Percentiles rank a stretch among this genome's conserved stretches.
Evolutionary conservation across 2,888 invertebrate species (phyloP).

Genomic region (Athrips mouffetella): DNA sequence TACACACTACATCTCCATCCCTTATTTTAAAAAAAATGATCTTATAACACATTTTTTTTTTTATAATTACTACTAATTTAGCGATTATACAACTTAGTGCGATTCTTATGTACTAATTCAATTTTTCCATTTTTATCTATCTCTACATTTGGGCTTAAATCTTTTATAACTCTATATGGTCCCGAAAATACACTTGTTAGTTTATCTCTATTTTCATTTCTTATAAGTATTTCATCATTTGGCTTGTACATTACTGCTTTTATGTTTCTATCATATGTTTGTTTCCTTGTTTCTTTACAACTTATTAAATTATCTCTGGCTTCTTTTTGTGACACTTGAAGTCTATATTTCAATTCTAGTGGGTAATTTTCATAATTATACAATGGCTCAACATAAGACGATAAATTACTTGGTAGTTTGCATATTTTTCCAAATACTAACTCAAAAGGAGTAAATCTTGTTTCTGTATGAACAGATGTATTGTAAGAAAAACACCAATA

Average conservation of each 20-base stretch:
- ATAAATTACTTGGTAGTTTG: constrained; percentile 13
- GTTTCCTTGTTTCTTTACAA: constrained; percentile 3
- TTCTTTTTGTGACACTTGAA: constrained; percentile 15
- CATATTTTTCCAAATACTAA: constrained; percentile 14
- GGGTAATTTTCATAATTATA: constrained; percentile 17
- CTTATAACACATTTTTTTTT: not conserved
- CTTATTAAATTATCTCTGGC: constrained; percentile 2
- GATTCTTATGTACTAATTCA: not conserved
- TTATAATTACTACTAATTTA: too few relatives aligned
- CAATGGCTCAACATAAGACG: not conserved
- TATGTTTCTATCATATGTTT: not conserved
- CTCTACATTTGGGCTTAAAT: not conserved
- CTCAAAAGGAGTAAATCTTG: too few relatives aligned
- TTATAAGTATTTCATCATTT: not conserved
- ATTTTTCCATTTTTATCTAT: constrained; percentile 1
- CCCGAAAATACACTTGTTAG: not conserved
- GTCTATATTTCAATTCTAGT: constrained; percentile 14
- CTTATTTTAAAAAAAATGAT: too few relatives aligned
- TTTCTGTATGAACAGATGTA: constrained; percentile 22
- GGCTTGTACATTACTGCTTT: not conserved
- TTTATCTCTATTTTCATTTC: not conserved
- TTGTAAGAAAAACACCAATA: constrained; percentile 28
- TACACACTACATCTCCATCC: too few relatives aligned
- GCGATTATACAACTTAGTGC: not conserved
- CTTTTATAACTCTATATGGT: constrained; percentile 3